Conservation (phyloP, 1,140 invertebrate genomes). For the Orius laevigatus region DNA sequence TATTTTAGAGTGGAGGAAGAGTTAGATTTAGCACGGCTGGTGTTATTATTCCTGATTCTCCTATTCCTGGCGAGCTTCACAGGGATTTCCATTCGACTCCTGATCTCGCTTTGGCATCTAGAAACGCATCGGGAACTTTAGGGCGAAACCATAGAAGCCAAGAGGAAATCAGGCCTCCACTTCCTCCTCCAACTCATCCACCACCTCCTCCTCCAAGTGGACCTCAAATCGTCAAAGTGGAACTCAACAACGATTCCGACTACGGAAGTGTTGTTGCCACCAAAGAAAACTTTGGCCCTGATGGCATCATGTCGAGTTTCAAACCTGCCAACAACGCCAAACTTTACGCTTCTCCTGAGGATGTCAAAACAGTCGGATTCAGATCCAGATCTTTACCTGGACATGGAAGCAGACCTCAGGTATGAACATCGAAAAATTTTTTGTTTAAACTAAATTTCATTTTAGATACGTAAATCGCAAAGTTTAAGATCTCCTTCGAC, state of each 20-base stretch:
- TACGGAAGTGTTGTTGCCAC: not conserved
- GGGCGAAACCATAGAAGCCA: constrained; percentile 44
- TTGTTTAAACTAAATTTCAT: constrained; percentile 5
- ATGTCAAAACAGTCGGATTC: constrained; percentile 64
- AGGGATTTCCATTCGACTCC: constrained; percentile 79
- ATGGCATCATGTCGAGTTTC: constrained; percentile 61
- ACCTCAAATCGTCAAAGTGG: constrained; percentile 20
- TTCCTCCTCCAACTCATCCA: constrained; percentile 18
- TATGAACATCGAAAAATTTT: constrained; percentile 12
- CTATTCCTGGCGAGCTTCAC: constrained; percentile 43
- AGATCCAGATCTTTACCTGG: constrained; percentile 43
- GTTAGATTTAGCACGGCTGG: constrained; percentile 36
- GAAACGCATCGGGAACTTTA: constrained; percentile 11
- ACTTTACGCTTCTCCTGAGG: constrained; percentile 72
- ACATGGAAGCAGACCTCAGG: constrained; percentile 28
- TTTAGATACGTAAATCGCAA: constrained; percentile 43
- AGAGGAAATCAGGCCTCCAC: constrained; percentile 56
- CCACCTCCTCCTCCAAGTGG: constrained; percentile 24
- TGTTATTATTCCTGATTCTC: constrained; percentile 17
- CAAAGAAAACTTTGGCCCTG: constrained; percentile 15
- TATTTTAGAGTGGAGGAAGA: constrained; percentile 19
- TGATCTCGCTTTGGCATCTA: constrained; percentile 39
- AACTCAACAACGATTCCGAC: constrained; percentile 13
- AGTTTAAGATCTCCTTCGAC: constrained; percentile 37
- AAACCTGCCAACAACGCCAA: constrained; percentile 68